These are phyloP conservation scores for Caenorhabditis sp. DNA, from an alignment of 2,888 invertebrate genomes.

Conservation along the genomic window DNA sequence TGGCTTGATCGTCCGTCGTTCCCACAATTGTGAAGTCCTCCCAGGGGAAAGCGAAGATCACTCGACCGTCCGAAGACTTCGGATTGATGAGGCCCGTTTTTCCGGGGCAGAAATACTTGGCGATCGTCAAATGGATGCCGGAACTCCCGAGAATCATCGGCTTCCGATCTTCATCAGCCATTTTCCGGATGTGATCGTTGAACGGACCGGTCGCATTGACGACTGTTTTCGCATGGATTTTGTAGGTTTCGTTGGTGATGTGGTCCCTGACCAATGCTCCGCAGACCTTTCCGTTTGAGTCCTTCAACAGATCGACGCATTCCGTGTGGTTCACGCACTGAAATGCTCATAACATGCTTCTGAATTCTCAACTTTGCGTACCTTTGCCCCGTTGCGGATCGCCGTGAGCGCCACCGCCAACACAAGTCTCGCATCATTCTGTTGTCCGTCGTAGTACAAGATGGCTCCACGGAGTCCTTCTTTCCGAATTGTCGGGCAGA, in stretches of 20 bases:
- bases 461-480: constrained; percentile 32
- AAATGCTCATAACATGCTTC: background rate
- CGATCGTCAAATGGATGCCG: constrained; percentile 34
- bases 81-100: constrained; percentile 26
- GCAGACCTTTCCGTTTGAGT: constrained; percentile 25
- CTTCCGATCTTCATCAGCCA: constrained; percentile 23
- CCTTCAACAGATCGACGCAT: constrained; percentile 26
- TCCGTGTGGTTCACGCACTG: constrained; percentile 42
- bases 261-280: constrained; percentile 42
- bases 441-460: constrained; percentile 38
- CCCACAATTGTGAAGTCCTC: constrained; percentile 32
- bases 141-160: constrained; percentile 35
- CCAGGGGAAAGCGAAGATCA: constrained; percentile 40
- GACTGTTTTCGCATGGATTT: constrained; percentile 36
- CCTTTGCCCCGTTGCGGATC: constrained; percentile 40
- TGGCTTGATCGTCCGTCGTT: constrained; percentile 17
- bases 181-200: constrained; percentile 30
- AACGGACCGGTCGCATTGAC: constrained; percentile 45
- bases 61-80: constrained; percentile 38
- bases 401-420: constrained; percentile 27
- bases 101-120: constrained; percentile 40
- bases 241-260: constrained; percentile 20
- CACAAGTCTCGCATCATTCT: constrained; percentile 37
- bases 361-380: too few species aligned
- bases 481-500: constrained; percentile 35